Evolutionary conservation across 2,888 invertebrate species (phyloP), one percentile per base, ranked within the genome.

Genomic region (Chloromyia formosa): DNA sequence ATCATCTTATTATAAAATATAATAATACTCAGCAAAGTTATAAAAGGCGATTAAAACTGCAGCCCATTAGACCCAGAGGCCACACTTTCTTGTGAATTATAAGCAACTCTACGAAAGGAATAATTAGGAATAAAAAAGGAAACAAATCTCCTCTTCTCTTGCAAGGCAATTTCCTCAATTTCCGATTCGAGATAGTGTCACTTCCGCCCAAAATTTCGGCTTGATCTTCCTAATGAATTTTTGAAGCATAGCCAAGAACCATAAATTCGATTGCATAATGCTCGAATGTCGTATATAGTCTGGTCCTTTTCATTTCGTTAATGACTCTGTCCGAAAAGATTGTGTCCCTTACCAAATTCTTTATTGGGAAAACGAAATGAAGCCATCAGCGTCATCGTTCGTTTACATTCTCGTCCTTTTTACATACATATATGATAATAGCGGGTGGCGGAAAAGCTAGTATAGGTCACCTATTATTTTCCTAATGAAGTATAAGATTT

Each of bases 401-500:
- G 35, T 62, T 62, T 10, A 35, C 7, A 4, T 35, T 35, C 27
- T 35, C 27, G 27, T 35, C 16, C 16, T 62, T 40, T 4, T 40
- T 10, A 40, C n/a, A 40, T 40, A 42, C 40, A 40, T 56, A 22
- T 22, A 5, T 40, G 62, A 14, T 35, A 35, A 35, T 35, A 7
- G 27, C 7, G 27, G 27, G 27, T 4, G 27, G 7, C 27, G 27
- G 7, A 2, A 7, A 35, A 2, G 27, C 2, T 35, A 35, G 27
- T 7, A 35, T 35, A 35, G 27, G 62, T 4, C 16, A 18, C 23
- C 66, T 35, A 66, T 49, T 66, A 66, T 66, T 66, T 45, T 49
- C 49, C 18, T 66, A 66, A 66, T 66, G 49, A 66, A 49, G 45
- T 66, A 66, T 20, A 22, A 35, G 27, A 66, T 66, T 66, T 49